Evolutionary conservation across 92 coral and sea anemone species (phyloP), one percentile per base, ranked within the genome.

Genomic region (Actinostola sp.): DNA sequence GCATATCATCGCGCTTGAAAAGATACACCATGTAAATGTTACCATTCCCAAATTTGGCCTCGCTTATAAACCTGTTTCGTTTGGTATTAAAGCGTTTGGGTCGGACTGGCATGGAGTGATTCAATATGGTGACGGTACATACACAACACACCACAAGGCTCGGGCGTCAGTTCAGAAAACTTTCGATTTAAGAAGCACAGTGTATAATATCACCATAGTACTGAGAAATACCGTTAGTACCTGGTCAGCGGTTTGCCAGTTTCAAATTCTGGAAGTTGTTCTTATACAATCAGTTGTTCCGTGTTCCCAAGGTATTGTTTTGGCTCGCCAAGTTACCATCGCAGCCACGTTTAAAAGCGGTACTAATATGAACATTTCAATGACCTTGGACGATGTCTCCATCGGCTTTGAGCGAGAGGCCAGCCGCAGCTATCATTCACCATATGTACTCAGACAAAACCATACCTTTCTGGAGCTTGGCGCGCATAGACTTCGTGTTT

Each of bases 401-500:
- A 3, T 27, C 36, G 13, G 28, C n/a, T 9, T 27, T 5, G 50
- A 35, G 8, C 42, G 3, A 2, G 48, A 20, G 35, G n/a, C 79
- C 77, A 21, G 72, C 66, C 27, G 35, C 2, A n/a, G 27, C 3
- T 24, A 25, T 31, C 60, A 28, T 20, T 38, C 21, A 50, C 39
- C 32, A 12, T 17, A 59, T 53, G 39, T 24, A 0, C 34, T 42
- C 11, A 39, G 24, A 2, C 66, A 27, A 36, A 79, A 67, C 32
- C 74, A 72, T 25, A 43, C 73, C 0, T 73, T 64, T 20, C 54
- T 63, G 5, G 21, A 8, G 35, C 67, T 23, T 34, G 85, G 82
- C 3, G 64, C 72, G 42, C 66, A 34, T 54, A 63, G 19, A 35
- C 44, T 85, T 26, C 70, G 27, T 20, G 85, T 66, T 15, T 61